phyloP scores from a whole-genome alignment of 2,797 vertebrate genomes.

The Aeoliscus strigatus region DNA sequence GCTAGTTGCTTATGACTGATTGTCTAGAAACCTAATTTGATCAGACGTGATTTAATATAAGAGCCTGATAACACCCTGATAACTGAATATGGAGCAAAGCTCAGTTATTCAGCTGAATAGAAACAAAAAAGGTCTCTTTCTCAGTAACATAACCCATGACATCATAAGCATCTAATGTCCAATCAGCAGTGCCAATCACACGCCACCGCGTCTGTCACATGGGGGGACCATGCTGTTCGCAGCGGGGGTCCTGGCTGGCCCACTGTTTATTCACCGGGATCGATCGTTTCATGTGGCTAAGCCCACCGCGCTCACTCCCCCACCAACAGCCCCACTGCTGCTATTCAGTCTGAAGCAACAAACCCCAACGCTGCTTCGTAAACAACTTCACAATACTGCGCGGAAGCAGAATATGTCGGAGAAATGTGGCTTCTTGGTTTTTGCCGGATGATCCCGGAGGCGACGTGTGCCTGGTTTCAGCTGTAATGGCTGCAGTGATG shows the following conservation, averaged over 20 bases:
- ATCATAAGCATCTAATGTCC: conserved; percentile 44
- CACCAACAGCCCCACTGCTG: conserved; percentile 64
- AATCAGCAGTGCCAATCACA: conserved; percentile 63
- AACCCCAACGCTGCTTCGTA: conserved; percentile 22
- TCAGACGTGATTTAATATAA: conserved; percentile 3
- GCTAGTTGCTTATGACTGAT: not conserved
- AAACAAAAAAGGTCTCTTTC: conserved; percentile 16
- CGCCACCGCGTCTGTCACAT: conserved; percentile 55
- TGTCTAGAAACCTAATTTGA: conserved; percentile 13
- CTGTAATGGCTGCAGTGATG: conserved; percentile 48
- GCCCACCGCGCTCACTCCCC: conserved; percentile 54
- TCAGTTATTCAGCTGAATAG: not conserved
- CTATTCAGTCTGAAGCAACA: conserved; percentile 55
- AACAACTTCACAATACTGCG: conserved; percentile 5
- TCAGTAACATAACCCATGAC: conserved; percentile 29
- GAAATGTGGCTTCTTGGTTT: conserved; percentile 5
- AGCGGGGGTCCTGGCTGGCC: conserved; percentile 53
- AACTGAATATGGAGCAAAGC: not conserved
- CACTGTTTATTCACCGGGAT: conserved; percentile 67
- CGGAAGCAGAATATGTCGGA: conserved; percentile 14
- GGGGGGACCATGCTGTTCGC: conserved; percentile 49
- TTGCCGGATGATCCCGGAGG: conserved; percentile 12
- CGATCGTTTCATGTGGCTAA: conserved; percentile 64
- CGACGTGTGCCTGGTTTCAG: conserved; percentile 14
- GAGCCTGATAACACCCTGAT: conserved; percentile 2